A percentile compares a stretch with the other conserved stretches of the same genome.
Conservation (phyloP, 2,113 vertebrate species). For the Colinus virginianus region DNA sequence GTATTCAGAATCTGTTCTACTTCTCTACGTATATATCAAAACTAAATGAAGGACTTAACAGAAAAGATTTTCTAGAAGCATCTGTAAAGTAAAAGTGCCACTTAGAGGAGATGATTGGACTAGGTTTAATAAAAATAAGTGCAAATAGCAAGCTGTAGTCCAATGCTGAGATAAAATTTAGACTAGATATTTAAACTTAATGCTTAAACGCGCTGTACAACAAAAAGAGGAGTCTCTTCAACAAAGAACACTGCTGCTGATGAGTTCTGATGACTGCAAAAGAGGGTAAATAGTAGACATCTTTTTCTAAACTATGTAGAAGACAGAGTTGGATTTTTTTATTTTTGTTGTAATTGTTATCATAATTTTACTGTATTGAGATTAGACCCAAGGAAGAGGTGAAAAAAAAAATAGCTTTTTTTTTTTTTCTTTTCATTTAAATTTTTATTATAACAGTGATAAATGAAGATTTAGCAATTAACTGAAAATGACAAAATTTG, state of each 20-base stretch:
- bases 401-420: neutral
- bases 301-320: neutral
- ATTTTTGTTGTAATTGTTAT: neutral
- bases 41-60: neutral
- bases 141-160: neutral
- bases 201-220: neutral
- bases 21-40: neutral
- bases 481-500: neutral
- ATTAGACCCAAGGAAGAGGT: neutral
- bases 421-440: no score
- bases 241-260: neutral
- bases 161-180: neutral
- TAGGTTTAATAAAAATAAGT: neutral
- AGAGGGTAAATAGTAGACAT: neutral
- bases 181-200: neutral
- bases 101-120: neutral
- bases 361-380: neutral
- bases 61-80: neutral
- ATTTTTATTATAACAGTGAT: neutral
- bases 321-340: neutral
- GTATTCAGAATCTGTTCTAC: neutral
- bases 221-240: neutral
- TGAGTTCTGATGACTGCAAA: neutral
- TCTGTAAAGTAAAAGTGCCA: neutral
- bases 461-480: neutral